Evolutionary conservation across 2,888 invertebrate genomes (phyloP), one percentile per base, ranked within the genome.

Genomic region (Boloria euphrosyne): DNA sequence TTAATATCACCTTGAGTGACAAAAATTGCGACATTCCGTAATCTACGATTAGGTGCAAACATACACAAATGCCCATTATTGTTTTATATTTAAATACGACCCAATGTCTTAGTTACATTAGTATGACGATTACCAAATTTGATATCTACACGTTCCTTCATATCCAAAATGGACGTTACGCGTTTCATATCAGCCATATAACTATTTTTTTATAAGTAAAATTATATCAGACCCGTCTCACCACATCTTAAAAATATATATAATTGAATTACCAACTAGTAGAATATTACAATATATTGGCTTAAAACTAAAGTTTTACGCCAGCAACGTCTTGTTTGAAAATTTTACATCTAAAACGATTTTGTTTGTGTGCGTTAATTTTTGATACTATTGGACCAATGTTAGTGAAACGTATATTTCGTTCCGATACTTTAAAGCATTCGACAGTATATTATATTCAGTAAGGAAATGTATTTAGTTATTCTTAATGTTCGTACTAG

Each of bases 61-160:
- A 57, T 46, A 13, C 57, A 46, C 57, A 57, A 22, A 46, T 46
- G n/a, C 13, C 57, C 27, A 46, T 13, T n/a, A 43, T 57, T 57
- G 31, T 10, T 16, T 57, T 52, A 14, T 18, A 52, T 52, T 52
- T 27, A 7, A 44, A 57, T 46, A 57, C 2, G 46, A 57, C 46
- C 70, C 73, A 71, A 67, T 79, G 80, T 49, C 59, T 31, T 4
- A 49, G 47, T 16, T 59, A 31, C 22, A 59, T 31, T 14, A 27
- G 6, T 49, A 31, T 31, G 13, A 31, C 13, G 5, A 31, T 49
- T 13, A 16, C 14, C 27, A 38, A 59, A 47, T 16, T 38, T 50
- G 31, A 38, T 31, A 31, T 17, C 13, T 27, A 10, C 49, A 50
- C 31, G 59, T 59, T 50, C 50, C 49, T 38, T 47, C 49, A 3